phyloP scores from a whole-genome alignment of 2,113 vertebrate species.

The Thinocorus orbignyianus region DNA sequence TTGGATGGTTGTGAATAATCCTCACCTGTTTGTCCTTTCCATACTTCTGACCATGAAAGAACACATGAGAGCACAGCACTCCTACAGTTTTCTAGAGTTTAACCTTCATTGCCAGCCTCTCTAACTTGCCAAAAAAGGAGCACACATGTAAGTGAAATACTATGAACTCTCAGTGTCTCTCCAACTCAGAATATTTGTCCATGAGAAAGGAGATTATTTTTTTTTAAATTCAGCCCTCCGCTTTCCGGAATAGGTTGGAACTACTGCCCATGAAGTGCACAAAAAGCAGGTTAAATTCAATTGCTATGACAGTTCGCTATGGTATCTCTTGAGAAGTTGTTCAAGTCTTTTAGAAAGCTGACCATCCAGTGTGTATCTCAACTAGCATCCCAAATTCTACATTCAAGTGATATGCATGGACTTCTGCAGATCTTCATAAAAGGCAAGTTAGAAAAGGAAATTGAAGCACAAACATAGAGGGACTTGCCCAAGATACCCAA shows the following conservation, averaged over 20 bases:
- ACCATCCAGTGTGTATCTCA: neutral
- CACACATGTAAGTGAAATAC: neutral
- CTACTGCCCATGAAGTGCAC: neutral
- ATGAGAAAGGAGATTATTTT: too few relatives aligned
- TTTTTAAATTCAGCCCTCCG: neutral
- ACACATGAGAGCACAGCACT: neutral
- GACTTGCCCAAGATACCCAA: neutral
- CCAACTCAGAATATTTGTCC: neutral
- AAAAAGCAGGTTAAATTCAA: neutral
- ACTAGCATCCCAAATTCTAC: neutral
- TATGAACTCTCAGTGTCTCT: neutral
- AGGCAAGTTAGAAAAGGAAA: neutral
- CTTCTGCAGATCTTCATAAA: neutral
- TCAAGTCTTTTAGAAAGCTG: neutral
- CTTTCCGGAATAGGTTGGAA: neutral
- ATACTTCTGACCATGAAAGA: neutral
- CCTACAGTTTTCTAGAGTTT: neutral
- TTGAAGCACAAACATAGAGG: fast-evolving
- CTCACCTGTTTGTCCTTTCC: neutral
- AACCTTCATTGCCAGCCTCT: neutral
- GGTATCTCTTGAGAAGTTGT: neutral
- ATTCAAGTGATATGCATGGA: neutral
- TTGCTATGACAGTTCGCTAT: neutral
- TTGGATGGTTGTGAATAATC: neutral
- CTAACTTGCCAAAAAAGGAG: neutral